phyloP scores from a whole-genome alignment of 2,113 vertebrate genomes.

The Oenanthe oenanthe region DNA sequence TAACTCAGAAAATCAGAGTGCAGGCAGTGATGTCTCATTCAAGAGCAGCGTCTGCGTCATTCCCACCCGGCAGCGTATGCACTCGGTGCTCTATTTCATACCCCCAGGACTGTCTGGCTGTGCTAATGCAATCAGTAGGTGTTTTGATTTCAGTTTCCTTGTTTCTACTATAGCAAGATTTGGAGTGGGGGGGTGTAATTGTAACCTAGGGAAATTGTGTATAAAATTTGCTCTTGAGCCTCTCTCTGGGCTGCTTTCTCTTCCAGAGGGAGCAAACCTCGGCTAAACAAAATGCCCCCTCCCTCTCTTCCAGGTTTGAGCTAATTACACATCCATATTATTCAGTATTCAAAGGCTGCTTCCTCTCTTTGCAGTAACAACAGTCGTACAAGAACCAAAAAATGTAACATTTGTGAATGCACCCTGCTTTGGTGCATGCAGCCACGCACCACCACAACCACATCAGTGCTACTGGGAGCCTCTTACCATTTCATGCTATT shows the following conservation, averaged over 20 bases:
- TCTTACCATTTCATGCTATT: accelerated
- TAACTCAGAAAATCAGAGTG: not conserved
- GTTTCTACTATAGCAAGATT: not conserved
- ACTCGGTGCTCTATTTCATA: not conserved
- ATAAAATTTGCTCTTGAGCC: not conserved
- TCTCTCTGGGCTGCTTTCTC: not conserved
- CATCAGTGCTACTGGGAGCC: not conserved
- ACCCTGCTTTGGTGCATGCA: accelerated
- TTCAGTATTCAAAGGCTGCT: not conserved
- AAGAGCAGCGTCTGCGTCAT: not conserved
- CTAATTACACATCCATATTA: not conserved
- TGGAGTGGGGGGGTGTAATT: not conserved
- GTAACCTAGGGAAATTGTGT: not conserved
- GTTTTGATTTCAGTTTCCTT: not conserved
- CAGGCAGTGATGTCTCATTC: not conserved
- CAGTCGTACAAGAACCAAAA: not conserved
- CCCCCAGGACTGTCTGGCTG: not conserved
- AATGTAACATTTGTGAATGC: accelerated
- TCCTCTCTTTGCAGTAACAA: not conserved
- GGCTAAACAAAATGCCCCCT: not conserved
- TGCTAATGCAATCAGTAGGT: not conserved
- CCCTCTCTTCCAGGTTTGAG: not conserved
- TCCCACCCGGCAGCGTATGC: not conserved
- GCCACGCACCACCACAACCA: too few species aligned
- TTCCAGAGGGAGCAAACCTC: not conserved